phyloP scores from a whole-genome alignment of 2,888 invertebrate species.

The Matsumyia berberina region DNA sequence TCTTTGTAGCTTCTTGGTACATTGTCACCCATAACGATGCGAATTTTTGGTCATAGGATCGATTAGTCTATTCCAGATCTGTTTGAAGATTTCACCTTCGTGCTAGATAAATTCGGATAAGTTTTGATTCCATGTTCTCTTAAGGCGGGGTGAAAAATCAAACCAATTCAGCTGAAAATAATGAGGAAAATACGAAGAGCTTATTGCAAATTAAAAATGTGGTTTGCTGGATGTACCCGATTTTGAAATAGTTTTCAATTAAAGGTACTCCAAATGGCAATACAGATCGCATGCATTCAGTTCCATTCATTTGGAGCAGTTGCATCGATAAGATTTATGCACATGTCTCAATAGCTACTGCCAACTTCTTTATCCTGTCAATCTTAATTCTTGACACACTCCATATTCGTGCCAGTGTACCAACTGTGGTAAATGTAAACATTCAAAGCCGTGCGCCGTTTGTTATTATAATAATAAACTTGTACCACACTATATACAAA shows the following conservation, averaged over 20 bases:
- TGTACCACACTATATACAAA: conserved; percentile 23
- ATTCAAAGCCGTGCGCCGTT: conserved; percentile 39
- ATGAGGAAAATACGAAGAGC: no score
- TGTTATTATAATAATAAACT: conserved; percentile 34
- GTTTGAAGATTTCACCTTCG: no score
- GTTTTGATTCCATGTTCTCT: no score
- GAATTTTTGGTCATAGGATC: no score
- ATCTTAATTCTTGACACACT: conserved; percentile 29
- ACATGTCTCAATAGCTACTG: neutral
- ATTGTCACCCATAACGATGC: no score
- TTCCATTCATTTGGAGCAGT: neutral
- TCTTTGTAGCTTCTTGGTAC: no score
- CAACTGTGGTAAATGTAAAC: conserved; percentile 31
- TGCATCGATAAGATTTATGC: neutral
- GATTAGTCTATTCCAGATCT: no score
- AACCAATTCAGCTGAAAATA: no score
- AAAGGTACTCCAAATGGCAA: neutral
- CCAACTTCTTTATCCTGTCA: conserved; percentile 28
- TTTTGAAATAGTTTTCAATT: neutral
- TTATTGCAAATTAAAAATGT: neutral
- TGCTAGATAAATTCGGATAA: no score
- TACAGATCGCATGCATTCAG: neutral
- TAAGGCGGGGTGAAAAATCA: no score
- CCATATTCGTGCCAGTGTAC: conserved; percentile 16
- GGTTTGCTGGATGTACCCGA: neutral